Evolutionary conservation across 37 sponge, comb jelly and placozoan species (phyloP), one percentile per base, ranked within the genome.

Genomic region (Tethya wilhelma): DNA sequence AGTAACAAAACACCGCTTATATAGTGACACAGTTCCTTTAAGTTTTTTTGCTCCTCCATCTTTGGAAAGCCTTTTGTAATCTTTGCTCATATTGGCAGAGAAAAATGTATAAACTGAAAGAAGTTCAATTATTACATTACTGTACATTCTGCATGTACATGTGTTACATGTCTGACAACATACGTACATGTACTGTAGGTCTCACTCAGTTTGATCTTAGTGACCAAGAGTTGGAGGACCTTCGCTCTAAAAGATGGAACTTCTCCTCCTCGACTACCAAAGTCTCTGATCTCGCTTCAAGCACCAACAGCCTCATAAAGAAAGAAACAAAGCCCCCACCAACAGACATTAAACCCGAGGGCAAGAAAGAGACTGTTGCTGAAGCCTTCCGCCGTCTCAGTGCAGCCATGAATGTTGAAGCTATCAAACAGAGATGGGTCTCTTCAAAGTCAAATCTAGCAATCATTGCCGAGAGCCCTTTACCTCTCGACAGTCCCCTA

Each of bases 201-300:
- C 74, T 92, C 42, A 80, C 75, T 12, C 80, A 73, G 79, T 93
- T 93, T 77, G 94, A 93, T 42, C 70, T 93, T 22, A 80, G 79
- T 78, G 44, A 40, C 12, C 31, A 70, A 39, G 94, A 89, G 49
- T 25, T 78, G 28, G 66, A 42, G 23, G 31, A 44, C 1, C 78
- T 89, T 0, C 65, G 36, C 9, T 57, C 79, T 40, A 32, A 58
- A 7, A 30, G 57, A 20, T 84, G 80, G 83, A 79, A 40, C 32
- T 23, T 58, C 26, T 69, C 78, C 6, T 67, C 84, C 38, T 39
- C 86, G n/a, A 59, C 78, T 38, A 77, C 86, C 56, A 67, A 11
- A 31, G 36, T 77, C 46, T 6, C 75, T n/a, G 67, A 67, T 36
- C 32, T 67, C 7, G 12, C 67, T 17, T 8, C 37, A 4, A 12